A percentile compares a stretch with the other conserved stretches of the same genome.
Conservation (phyloP, 1,140 invertebrate species). For the Calycopis cecrops region DNA sequence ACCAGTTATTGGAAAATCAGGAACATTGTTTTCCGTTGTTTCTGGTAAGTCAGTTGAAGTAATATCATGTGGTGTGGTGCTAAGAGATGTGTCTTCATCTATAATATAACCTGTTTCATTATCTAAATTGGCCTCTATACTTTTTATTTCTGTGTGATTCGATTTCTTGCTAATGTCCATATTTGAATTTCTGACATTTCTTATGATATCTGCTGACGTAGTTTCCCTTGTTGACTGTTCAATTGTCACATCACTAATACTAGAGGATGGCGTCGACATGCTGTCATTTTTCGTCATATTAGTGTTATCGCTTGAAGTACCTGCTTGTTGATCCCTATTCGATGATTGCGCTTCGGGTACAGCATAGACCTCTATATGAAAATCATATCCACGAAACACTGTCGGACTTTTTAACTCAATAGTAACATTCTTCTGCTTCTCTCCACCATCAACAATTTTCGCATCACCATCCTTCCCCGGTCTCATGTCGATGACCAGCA, state of each 20-base stretch:
- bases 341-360: slow-evolving; percentile 18
- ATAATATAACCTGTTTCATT: not conserved
- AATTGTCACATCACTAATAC: not conserved
- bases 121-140: not conserved
- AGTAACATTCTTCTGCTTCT: slow-evolving; percentile 48
- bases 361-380: slow-evolving; percentile 47
- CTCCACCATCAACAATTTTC: slow-evolving; percentile 48
- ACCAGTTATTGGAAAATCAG: not conserved
- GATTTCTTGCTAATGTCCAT: not conserved
- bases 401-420: slow-evolving; percentile 59
- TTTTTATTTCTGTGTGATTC: not conserved
- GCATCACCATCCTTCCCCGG: slow-evolving; percentile 54
- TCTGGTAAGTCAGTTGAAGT: slow-evolving; percentile 1
- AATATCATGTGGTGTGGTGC: not conserved
- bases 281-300: not conserved
- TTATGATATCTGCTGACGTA: not conserved
- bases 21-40: not conserved
- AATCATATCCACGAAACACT: slow-evolving; percentile 53
- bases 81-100: not conserved
- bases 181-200: not conserved
- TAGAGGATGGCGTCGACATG: not conserved
- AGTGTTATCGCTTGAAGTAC: not conserved
- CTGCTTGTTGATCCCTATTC: slow-evolving; percentile 16
- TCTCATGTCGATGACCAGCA: slow-evolving; percentile 48
- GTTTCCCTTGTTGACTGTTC: not conserved